These are phyloP conservation scores for Rissa tridactyla DNA, from an alignment of 2,113 vertebrate genomes.

Conservation along the genomic window DNA sequence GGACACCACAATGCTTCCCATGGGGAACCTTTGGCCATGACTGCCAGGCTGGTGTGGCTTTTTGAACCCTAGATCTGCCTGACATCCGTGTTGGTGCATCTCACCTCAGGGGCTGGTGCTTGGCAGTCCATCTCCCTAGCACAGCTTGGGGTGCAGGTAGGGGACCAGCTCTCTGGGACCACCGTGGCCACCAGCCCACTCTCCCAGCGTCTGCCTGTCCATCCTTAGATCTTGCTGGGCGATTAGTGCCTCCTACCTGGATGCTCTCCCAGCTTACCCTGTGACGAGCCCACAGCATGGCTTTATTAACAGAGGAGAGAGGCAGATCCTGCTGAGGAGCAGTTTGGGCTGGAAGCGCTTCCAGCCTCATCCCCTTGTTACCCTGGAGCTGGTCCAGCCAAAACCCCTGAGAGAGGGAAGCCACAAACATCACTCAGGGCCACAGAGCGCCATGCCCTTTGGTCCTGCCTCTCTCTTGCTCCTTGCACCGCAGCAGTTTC, in stretches of 20 bases:
- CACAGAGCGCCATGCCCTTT: not conserved
- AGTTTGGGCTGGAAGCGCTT: not conserved
- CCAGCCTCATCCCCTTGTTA: not conserved
- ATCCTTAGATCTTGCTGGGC: not conserved
- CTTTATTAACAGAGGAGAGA: not conserved
- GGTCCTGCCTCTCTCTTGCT: not conserved
- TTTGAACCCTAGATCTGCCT: not conserved
- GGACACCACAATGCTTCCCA: not conserved
- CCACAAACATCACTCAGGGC: not conserved
- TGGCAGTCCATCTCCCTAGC: not conserved
- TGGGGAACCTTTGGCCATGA: not conserved
- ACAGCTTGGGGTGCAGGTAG: rapidly evolving
- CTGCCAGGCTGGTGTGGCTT: not conserved
- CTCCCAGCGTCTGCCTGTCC: not conserved
- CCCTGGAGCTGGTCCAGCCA: not conserved
- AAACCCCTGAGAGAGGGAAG: not conserved
- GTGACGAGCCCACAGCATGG: rapidly evolving
- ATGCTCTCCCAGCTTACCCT: not conserved
- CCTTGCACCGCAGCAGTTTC: not conserved
- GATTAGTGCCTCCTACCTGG: not conserved
- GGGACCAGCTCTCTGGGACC: not conserved
- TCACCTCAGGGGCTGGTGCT: not conserved
- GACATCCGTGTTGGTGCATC: not conserved
- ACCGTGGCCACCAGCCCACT: not conserved
- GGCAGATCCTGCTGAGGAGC: not conserved